Evolutionary conservation across 2,888 invertebrate species (phyloP).

Genomic region (Spilosoma lubricipeda): DNA sequence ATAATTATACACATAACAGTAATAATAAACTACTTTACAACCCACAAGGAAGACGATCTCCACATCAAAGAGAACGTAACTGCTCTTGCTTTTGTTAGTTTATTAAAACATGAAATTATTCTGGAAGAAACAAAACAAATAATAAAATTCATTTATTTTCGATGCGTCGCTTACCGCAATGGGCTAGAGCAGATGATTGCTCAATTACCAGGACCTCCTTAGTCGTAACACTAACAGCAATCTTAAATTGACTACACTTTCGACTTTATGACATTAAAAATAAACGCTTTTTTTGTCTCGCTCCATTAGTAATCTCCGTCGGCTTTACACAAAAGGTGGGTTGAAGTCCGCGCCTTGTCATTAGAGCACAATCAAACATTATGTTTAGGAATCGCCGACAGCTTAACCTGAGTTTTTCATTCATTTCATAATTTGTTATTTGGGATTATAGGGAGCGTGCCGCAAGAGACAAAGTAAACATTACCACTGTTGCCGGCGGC

Average conservation of each 20-base stretch:
- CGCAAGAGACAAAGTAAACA: constrained; percentile 84
- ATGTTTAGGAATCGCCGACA: constrained; percentile 86
- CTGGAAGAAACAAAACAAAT: constrained; percentile 78
- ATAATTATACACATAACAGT: not conserved
- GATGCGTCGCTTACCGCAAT: constrained; percentile 83
- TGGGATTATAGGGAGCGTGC: constrained; percentile 82
- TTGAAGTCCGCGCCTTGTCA: constrained; percentile 83
- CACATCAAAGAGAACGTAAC: constrained; percentile 20
- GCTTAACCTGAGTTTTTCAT: constrained; percentile 84
- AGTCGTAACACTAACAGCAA: constrained; percentile 79
- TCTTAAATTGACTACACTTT: constrained; percentile 64
- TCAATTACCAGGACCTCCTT: constrained; percentile 86
- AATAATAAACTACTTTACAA: not conserved
- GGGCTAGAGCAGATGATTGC: constrained; percentile 85
- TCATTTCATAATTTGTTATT: constrained; percentile 85
- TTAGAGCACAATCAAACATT: constrained; percentile 85
- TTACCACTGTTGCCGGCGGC: constrained; percentile 59
- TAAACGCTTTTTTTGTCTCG: constrained; percentile 74
- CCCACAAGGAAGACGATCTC: constrained; percentile 47
- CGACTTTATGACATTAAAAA: constrained; percentile 71
- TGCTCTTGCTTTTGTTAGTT: not conserved
- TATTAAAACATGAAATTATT: constrained; percentile 55
- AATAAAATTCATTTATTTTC: constrained; percentile 81
- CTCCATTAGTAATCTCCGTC: constrained; percentile 72
- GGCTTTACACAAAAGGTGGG: constrained; percentile 82